Evolutionary conservation across 1,140 invertebrate species (phyloP).

Genomic region (Ostrea denselamellosa): DNA sequence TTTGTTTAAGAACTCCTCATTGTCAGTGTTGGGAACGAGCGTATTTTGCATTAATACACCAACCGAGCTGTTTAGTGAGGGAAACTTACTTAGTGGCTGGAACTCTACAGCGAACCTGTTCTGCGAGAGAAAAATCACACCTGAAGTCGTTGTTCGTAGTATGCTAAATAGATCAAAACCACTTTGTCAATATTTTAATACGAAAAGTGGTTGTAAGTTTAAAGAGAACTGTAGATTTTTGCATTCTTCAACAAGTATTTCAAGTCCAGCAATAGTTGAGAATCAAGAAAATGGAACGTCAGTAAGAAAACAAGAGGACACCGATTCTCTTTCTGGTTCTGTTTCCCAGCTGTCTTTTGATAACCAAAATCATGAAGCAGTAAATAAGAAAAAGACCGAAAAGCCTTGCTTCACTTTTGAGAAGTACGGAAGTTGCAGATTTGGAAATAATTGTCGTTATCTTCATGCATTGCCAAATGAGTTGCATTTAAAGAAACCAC

Average conservation of each 20-base stretch:
- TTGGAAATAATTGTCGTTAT: constrained; percentile 52
- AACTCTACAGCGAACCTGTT: not conserved
- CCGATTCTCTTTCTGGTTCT: not conserved
- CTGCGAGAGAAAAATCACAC: not conserved
- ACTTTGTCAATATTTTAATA: constrained; percentile 57
- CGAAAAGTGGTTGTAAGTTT: constrained; percentile 54
- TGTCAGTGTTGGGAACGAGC: not conserved
- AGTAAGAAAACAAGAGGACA: not conserved
- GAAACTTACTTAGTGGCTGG: not conserved
- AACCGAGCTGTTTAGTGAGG: not conserved
- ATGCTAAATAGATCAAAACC: constrained; percentile 40
- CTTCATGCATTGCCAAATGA: constrained; percentile 37
- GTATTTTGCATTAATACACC: not conserved
- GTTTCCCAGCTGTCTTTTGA: not conserved
- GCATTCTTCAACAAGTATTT: constrained; percentile 42
- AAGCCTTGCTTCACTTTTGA: constrained; percentile 49
- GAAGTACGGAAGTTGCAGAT: constrained; percentile 54
- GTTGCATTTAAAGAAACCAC: constrained; percentile 7
- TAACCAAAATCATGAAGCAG: constrained; percentile 40
- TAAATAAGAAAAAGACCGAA: constrained; percentile 16
- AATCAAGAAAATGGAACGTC: constrained; percentile 16
- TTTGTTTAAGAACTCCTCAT: not conserved
- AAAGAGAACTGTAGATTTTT: constrained; percentile 54
- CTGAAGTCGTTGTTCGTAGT: constrained; percentile 32
- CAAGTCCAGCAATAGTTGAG: not conserved